phyloP scores from a whole-genome alignment of 2,113 vertebrate genomes.

The Erpornis zantholeuca region DNA sequence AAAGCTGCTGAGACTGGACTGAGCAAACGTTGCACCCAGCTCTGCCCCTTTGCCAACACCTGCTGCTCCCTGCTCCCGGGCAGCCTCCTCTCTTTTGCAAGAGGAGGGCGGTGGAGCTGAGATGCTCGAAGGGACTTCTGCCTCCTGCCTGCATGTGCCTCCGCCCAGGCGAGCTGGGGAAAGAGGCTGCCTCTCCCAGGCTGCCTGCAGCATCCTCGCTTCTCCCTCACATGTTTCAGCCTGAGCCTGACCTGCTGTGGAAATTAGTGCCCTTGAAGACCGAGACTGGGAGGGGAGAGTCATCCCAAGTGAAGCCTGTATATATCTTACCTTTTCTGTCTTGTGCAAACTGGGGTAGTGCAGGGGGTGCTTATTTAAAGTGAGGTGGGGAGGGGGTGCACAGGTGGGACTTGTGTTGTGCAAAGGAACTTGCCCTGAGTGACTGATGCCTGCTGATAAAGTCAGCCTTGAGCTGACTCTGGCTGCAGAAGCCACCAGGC shows the following conservation, averaged over 20 bases:
- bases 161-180: neutral
- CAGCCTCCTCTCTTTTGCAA: conserved; percentile 7
- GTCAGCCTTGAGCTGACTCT: neutral
- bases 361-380: conserved; percentile 19
- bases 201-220: neutral
- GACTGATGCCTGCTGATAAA: neutral
- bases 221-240: neutral
- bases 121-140: conserved; percentile 36
- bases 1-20: conserved; percentile 46
- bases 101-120: neutral
- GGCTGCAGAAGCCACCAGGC: neutral
- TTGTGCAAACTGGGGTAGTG: conserved; percentile 37
- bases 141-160: conserved; percentile 17
- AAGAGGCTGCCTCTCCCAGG: neutral
- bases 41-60: neutral
- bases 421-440: neutral
- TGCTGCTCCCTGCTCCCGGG: conserved; percentile 18
- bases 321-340: conserved; percentile 57
- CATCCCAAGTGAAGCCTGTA: conserved; percentile 8
- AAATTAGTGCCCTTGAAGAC: neutral
- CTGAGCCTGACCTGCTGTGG: neutral
- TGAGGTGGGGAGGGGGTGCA: conserved; percentile 27
- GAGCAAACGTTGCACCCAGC: neutral
- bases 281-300: neutral
- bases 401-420: neutral